These are phyloP conservation scores for Margarornis squamiger DNA, from an alignment of 2,797 vertebrate genomes.

Conservation along the genomic window DNA sequence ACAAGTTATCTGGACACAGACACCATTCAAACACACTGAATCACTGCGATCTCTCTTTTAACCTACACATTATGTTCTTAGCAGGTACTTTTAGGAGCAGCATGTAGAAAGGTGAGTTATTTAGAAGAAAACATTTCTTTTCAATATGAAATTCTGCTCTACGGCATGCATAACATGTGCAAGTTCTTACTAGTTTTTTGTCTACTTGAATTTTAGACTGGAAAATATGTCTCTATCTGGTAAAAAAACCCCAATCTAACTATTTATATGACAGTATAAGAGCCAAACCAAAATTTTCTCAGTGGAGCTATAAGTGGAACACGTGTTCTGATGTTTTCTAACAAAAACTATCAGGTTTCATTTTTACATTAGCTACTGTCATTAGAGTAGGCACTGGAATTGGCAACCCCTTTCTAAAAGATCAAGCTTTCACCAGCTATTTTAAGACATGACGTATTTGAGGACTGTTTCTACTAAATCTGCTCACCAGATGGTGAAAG, in stretches of 20 bases:
- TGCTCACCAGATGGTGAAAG: neutral
- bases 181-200: neutral
- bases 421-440: neutral
- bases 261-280: neutral
- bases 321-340: neutral
- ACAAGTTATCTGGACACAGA: neutral
- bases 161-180: neutral
- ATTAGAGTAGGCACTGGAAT: neutral
- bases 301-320: neutral
- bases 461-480: neutral
- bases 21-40: neutral
- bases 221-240: neutral
- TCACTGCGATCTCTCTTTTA: neutral
- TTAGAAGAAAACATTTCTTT: neutral
- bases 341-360: neutral
- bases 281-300: neutral
- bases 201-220: neutral
- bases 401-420: neutral
- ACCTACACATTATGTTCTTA: neutral
- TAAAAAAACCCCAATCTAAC: neutral
- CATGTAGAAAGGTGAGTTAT: neutral
- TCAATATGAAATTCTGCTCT: neutral
- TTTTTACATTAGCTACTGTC: neutral
- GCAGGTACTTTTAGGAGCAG: neutral
- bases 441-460: neutral